A percentile compares a stretch with the other conserved stretches of the same genome.
Conservation (phyloP, 2,797 vertebrate genomes). For the Cetoscarus ocellatus region DNA sequence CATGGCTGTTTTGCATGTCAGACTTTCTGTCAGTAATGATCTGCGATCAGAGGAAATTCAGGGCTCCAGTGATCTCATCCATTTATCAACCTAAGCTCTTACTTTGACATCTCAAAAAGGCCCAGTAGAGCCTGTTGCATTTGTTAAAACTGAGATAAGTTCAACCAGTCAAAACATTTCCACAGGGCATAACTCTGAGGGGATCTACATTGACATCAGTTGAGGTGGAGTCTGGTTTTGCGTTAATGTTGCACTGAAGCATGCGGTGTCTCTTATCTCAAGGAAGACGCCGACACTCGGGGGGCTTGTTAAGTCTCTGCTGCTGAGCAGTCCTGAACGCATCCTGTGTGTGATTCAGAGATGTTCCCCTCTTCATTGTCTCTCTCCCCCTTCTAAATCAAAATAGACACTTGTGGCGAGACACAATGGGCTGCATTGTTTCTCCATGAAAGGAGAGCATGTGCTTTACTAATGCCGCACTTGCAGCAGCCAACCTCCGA, state of each 20-base stretch:
- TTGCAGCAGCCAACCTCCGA: conserved; percentile 86
- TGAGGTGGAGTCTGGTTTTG: not conserved
- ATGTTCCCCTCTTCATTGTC: conserved; percentile 68
- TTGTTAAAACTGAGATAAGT: conserved; percentile 36
- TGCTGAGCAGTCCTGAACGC: conserved; percentile 37
- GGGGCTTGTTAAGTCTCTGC: conserved; percentile 32
- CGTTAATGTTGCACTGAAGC: conserved; percentile 1
- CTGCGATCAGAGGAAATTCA: conserved; percentile 35
- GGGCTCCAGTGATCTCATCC: conserved; percentile 10
- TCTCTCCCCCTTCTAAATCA: conserved; percentile 77
- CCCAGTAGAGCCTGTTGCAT: conserved; percentile 22
- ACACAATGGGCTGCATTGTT: conserved; percentile 89
- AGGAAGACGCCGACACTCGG: conserved; percentile 16
- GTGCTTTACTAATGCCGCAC: conserved; percentile 87
- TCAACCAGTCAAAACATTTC: conserved; percentile 36
- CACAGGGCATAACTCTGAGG: conserved; percentile 9
- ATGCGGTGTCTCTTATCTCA: not conserved
- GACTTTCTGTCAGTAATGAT: conserved; percentile 5
- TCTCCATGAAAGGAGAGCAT: conserved; percentile 85
- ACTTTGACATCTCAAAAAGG: conserved; percentile 51
- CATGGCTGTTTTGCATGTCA: not conserved
- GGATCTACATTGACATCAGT: conserved; percentile 1
- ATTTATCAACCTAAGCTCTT: conserved; percentile 58
- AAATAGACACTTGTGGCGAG: conserved; percentile 81
- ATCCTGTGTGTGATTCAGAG: conserved; percentile 48